Conservation (phyloP, 2,888 invertebrate species). For the Caradrina kadenii region DNA sequence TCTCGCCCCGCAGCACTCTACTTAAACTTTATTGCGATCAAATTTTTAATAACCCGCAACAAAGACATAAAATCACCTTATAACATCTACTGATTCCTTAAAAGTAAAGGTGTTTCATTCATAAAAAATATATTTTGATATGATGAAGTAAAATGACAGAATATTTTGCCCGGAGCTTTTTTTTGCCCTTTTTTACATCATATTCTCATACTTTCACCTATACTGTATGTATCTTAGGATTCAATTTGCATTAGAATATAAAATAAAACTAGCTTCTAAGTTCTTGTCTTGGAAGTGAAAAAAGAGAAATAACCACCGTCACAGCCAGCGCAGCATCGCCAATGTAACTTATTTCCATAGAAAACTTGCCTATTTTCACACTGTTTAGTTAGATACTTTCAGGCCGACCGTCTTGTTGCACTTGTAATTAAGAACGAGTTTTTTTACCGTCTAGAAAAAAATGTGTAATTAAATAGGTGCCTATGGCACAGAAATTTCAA, state of each 20-base stretch:
- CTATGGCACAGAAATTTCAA: too few species aligned
- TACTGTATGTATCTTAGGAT: too few species aligned
- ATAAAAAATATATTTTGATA: too few species aligned
- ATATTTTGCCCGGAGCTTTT: background rate
- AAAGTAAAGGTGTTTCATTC: background rate
- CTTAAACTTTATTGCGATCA: conserved; percentile 7
- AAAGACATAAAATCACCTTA: conserved; percentile 3
- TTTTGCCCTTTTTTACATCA: background rate
- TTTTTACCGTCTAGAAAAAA: too few species aligned
- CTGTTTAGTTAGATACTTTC: background rate
- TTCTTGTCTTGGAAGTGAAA: conserved; percentile 12
- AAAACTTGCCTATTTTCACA: conserved; percentile 1
- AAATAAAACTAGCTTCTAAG: too few species aligned
- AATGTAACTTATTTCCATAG: background rate
- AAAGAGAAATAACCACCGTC: conserved; percentile 2
- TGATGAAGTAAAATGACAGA: background rate
- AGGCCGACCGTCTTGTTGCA: background rate
- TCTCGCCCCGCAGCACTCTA: conserved; percentile 13
- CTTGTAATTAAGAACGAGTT: background rate
- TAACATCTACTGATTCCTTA: background rate
- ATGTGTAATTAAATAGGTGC: too few species aligned
- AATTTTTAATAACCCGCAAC: background rate
- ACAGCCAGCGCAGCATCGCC: background rate
- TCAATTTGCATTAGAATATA: too few species aligned
- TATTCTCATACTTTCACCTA: background rate